Base-by-base conservation (phyloP, 92 coral and sea anemone genomes). In the Parazoanthus atlanticus region DNA sequence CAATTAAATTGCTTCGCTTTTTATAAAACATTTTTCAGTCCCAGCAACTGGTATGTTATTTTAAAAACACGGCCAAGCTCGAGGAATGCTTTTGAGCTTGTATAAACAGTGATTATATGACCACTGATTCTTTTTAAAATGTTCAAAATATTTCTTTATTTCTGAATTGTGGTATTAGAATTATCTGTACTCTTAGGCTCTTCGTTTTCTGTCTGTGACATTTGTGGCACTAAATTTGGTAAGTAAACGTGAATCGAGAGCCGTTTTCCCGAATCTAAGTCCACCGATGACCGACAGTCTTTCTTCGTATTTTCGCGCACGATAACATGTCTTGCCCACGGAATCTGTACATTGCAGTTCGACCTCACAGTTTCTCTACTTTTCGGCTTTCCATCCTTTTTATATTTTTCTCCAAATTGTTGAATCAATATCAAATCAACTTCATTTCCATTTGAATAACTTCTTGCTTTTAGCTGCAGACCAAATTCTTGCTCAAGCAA, bases 281-380 rank as follows among this genome's bases (percentile, higher is more conserved):
- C 89, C 64, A 43, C 25, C 47, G 79, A 28, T 49, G 87, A 47
- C n/a, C 2, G 61, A n/a, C 49, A 19, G 8, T 70, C 46, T 33
- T 25, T 33, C 64, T 81, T 64, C 17, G 75, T 58, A 33, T 83
- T 75, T 16, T 85, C 85, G 38, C 76, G 86, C 30, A 88, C 86
- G 19, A 92, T 86, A 74, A 94, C 91, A 34, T 95, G 98, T 5
- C 98, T 90, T n/a, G 98, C 96, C 96, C 98, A 95, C 0, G 98
- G 98, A 72, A 95, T 81, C 16, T 88, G 89, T 70, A 93, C 87
- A 28, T 86, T 88, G 8, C 46, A 90, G 30, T 91, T 93, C 23
- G 66, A 64, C 38, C 80, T 86, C 32, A 52, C 88, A 80, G 46
- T 58, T n/a, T 81, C 65, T 58, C 32, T 36, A 7, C 85, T 33